These are phyloP conservation scores for Trichonephila clavipes DNA, from an alignment of 1,140 invertebrate species.

Conservation along the genomic window DNA sequence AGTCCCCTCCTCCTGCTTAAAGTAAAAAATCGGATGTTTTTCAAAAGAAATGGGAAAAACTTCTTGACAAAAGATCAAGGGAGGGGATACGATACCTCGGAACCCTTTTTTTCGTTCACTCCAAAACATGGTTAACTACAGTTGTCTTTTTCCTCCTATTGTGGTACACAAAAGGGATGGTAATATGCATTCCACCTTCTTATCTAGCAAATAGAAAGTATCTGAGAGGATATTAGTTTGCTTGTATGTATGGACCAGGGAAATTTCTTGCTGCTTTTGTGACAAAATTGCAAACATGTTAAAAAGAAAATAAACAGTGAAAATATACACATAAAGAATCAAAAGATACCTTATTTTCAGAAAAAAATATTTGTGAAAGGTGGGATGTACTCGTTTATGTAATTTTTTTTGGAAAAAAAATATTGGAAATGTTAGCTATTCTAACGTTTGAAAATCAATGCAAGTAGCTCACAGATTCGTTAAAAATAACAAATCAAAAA, in stretches of 20 bases:
- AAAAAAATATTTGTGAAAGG: too few species aligned
- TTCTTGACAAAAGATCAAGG: background rate
- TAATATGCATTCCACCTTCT: background rate
- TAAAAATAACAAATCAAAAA: too few species aligned
- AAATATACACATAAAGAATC: too few species aligned
- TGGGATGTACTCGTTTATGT: too few species aligned
- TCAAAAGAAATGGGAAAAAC: background rate
- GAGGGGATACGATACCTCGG: background rate
- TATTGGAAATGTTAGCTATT: too few species aligned
- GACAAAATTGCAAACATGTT: background rate
- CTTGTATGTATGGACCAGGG: background rate
- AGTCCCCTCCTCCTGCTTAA: background rate
- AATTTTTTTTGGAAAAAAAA: too few species aligned
- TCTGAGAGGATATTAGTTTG: background rate
- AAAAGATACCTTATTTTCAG: too few species aligned
- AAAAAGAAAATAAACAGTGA: too few species aligned
- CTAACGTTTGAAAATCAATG: too few species aligned
- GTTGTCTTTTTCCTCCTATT: background rate
- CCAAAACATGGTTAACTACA: background rate
- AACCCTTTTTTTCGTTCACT: background rate
- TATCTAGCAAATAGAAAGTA: background rate
- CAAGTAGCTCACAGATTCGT: too few species aligned
- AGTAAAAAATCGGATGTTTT: background rate
- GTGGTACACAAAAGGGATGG: background rate
- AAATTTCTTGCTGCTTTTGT: background rate